Conservation (phyloP, 2,888 invertebrate genomes). For the Eupeodes luniger region DNA sequence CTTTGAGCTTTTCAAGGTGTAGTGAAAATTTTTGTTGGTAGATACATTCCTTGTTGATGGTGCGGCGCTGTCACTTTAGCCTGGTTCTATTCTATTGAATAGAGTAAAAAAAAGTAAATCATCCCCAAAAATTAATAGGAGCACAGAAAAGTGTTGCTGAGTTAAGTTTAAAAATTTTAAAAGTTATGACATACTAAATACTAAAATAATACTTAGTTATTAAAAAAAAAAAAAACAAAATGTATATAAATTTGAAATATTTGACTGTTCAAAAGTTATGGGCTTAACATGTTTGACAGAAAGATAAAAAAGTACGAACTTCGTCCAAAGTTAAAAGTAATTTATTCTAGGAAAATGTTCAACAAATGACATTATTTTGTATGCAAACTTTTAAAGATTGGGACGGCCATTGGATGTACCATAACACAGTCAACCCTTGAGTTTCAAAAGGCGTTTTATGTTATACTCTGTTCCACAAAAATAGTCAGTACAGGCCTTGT, state of each 20-base stretch:
- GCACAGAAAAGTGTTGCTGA: slow-evolving; percentile 67
- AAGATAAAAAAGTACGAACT: too few relatives aligned
- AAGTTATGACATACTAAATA: background rate
- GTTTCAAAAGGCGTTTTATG: too few relatives aligned
- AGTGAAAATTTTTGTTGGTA: slow-evolving; percentile 70
- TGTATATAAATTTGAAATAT: background rate
- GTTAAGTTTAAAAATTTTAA: background rate
- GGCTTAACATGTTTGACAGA: too few relatives aligned
- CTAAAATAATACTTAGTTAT: background rate
- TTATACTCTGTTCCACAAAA: too few relatives aligned
- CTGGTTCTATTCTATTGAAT: slow-evolving; percentile 59
- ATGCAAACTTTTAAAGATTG: too few relatives aligned
- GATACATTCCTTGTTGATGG: slow-evolving; percentile 73
- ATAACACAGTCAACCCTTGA: too few relatives aligned
- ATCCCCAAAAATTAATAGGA: slow-evolving; percentile 54
- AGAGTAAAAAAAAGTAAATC: slow-evolving; percentile 38
- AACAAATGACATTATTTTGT: too few relatives aligned
- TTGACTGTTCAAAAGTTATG: too few relatives aligned
- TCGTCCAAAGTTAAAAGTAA: too few relatives aligned
- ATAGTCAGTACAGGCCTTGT: too few relatives aligned
- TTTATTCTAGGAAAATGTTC: too few relatives aligned
- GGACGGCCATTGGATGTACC: too few relatives aligned
- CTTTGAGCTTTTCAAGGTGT: slow-evolving; percentile 70
- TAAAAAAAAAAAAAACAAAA: background rate
- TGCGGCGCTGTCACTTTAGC: slow-evolving; percentile 67